Base-by-base conservation (phyloP, 1,140 invertebrate genomes). In the Euglossa dilemma region DNA sequence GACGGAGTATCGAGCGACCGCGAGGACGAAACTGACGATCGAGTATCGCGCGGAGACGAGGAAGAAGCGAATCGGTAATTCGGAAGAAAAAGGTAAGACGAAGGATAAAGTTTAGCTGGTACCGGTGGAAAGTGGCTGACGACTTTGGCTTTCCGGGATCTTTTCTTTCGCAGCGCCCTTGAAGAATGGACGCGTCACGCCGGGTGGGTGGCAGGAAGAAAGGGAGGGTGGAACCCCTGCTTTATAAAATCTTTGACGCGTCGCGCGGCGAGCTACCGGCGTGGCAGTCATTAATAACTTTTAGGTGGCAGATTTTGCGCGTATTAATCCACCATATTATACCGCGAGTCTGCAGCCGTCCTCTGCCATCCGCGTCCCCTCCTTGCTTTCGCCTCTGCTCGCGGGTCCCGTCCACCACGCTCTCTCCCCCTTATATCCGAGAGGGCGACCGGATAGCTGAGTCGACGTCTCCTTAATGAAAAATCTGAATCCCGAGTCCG, bases 381-480 rank as follows among this genome's bases (percentile, higher is more conserved):
- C 79, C 87, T 82, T 67, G 74, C 86, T 72, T 66, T 89, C 89
- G 87, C 81, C 76, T 36, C 36, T 56, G 75, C 73, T 80, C 70
- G 36, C 36, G 59, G 86, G 88, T 72, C 70, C 56, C 45, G 56
- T 83, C 70, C 66, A 75, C 70, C 66, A 75, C 74, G 67, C 78
- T 83, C 78, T 80, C 78, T 28, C 54, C 75, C 73, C 61, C 69
- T 64, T 76, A 78, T 82, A 72, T 84, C 80, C 78, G 71, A 72
- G 63, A 83, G 76, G 80, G 80, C 80, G 88, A 90, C 90, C 89
- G 91, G 91, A 92, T 92, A 93, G 93, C 93, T 94, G 93, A 94
- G 93, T 94, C 93, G 92, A 94, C 93, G 93, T 91, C 91, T 92
- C 90, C 91, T 93, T 94, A 94, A 94, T 94, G 93, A 94, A 94